Evolutionary conservation across 2,888 invertebrate genomes (phyloP).

Genomic region (Epirrhoe tristata): DNA sequence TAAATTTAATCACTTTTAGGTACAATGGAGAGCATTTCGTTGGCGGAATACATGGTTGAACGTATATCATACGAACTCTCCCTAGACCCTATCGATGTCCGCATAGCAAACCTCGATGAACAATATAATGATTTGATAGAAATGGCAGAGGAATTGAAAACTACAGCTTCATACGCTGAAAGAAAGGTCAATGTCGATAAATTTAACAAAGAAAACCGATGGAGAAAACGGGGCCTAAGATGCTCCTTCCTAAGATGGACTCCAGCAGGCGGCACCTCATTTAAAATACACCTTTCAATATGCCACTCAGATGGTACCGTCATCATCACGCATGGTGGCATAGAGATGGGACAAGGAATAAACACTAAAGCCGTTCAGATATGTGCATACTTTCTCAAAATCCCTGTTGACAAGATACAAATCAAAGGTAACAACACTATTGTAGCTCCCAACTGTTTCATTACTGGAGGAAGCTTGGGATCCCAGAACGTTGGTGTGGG

Average conservation of each 20-base stretch:
- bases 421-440: constrained; percentile 87
- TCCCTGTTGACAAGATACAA: constrained; percentile 86
- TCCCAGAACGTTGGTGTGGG: constrained; percentile 87
- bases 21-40: constrained; percentile 81
- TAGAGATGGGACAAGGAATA: constrained; percentile 90
- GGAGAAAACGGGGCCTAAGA: constrained; percentile 89
- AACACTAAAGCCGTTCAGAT: constrained; percentile 89
- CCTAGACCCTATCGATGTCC: constrained; percentile 84
- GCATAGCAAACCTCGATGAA: constrained; percentile 77
- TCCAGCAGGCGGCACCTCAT: constrained; percentile 57
- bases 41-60: constrained; percentile 87
- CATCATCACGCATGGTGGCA: constrained; percentile 86
- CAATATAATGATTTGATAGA: constrained; percentile 59
- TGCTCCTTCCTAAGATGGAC: constrained; percentile 86
- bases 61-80: constrained; percentile 82
- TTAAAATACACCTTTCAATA: constrained; percentile 84
- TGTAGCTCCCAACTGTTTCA: constrained; percentile 85
- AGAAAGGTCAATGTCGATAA: constrained; percentile 75
- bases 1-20: constrained; percentile 51
- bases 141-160: constrained; percentile 81
- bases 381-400: constrained; percentile 86
- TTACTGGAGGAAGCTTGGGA: constrained; percentile 88
- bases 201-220: constrained; percentile 87
- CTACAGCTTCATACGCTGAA: constrained; percentile 78
- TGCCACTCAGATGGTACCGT: constrained; percentile 87